phyloP scores from a whole-genome alignment of 2,797 vertebrate genomes.

The Chelmon rostratus region DNA sequence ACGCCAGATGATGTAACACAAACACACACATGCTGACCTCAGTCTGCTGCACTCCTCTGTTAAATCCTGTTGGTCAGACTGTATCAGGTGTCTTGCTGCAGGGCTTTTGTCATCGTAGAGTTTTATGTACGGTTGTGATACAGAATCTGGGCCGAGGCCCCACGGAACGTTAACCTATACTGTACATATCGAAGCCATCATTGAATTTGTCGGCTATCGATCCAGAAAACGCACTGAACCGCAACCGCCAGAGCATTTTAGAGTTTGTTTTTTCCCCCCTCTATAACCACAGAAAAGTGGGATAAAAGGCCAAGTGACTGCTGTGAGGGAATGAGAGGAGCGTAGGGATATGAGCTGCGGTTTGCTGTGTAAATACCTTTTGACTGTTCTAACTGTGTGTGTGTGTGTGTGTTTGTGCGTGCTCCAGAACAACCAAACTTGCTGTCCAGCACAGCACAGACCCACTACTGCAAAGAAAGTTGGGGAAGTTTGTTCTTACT shows the following conservation, averaged over 20 bases:
- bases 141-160: conserved; percentile 54
- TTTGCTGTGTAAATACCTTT: conserved; percentile 58
- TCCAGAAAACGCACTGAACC: conserved; percentile 61
- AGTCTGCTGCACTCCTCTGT: conserved; percentile 23
- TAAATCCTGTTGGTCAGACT: conserved; percentile 39
- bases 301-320: conserved; percentile 61
- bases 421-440: conserved; percentile 9
- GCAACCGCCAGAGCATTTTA: conserved; percentile 42
- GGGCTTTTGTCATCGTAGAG: conserved; percentile 37
- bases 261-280: not conserved
- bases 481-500: conserved; percentile 48
- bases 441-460: conserved; percentile 12
- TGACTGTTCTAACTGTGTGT: conserved; percentile 37
- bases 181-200: conserved; percentile 65
- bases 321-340: conserved; percentile 41
- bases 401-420: not conserved
- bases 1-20: conserved; percentile 42
- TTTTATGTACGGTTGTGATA: conserved; percentile 30
- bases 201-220: conserved; percentile 72
- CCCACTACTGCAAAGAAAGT: conserved; percentile 32
- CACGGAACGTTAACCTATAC: conserved; percentile 48
- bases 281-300: conserved; percentile 53
- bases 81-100: conserved; percentile 51
- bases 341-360: conserved; percentile 45
- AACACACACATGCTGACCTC: conserved; percentile 41